Conservation (phyloP, 2,888 invertebrate genomes). For the Seladonia tumulorum region DNA sequence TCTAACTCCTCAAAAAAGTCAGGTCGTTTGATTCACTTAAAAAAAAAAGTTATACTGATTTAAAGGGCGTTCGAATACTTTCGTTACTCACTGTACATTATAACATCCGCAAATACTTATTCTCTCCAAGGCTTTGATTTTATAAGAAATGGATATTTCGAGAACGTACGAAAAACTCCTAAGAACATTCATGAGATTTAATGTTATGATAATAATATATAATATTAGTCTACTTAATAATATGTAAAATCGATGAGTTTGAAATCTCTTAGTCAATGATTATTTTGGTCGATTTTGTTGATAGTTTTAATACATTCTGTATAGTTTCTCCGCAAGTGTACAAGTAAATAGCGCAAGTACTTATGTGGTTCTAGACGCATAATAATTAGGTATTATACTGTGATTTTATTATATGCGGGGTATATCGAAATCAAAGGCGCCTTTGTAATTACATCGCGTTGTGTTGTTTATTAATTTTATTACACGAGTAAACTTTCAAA, state of each 20-base stretch:
- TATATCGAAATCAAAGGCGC: background rate
- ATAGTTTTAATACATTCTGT: background rate
- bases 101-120: too few relatives aligned
- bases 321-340: background rate
- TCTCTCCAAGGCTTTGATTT: too few relatives aligned
- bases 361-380: background rate
- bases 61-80: too few relatives aligned
- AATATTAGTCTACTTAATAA: too few relatives aligned
- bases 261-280: background rate
- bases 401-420: background rate
- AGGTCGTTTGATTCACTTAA: too few relatives aligned
- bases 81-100: too few relatives aligned
- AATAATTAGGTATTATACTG: background rate
- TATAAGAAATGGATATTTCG: too few relatives aligned
- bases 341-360: background rate
- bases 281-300: background rate
- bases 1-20: too few relatives aligned
- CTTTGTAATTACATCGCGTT: background rate
- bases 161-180: too few relatives aligned
- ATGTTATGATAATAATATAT: too few relatives aligned
- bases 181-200: too few relatives aligned
- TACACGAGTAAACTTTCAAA: slow-evolving; percentile 4
- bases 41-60: too few relatives aligned
- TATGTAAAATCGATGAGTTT: background rate
- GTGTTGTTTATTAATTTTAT: slow-evolving; percentile 32